Conservation (phyloP, 2,797 vertebrate species). For the Sorex maritimensis region DNA sequence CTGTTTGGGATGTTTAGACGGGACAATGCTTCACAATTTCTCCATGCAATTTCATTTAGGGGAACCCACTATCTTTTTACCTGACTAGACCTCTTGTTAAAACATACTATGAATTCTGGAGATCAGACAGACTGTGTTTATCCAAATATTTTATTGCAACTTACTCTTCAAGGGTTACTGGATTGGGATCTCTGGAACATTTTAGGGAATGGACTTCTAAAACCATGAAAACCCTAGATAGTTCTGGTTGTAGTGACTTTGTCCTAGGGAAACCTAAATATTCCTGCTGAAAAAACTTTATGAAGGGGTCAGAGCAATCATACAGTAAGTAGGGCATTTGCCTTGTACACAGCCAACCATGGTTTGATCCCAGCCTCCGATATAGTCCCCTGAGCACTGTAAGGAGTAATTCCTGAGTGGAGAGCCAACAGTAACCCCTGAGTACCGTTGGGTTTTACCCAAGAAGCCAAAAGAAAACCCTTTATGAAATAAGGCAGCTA, state of each 20-base stretch:
- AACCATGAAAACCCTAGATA: not conserved
- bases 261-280: not conserved
- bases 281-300: not conserved
- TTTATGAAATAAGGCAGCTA: not conserved
- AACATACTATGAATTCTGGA: not conserved
- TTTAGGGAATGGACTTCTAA: not conserved
- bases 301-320: too few species aligned
- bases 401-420: too few species aligned
- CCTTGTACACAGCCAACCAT: too few species aligned
- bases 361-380: too few species aligned
- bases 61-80: not conserved
- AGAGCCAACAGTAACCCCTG: too few species aligned
- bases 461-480: too few species aligned
- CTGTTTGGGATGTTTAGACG: not conserved
- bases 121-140: not conserved
- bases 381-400: too few species aligned
- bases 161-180: not conserved
- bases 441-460: too few species aligned
- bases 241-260: not conserved
- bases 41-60: not conserved
- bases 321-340: too few species aligned
- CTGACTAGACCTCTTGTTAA: not conserved
- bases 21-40: not conserved
- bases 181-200: not conserved
- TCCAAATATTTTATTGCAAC: not conserved